These are phyloP conservation scores for Cichlasoma orientale DNA, from an alignment of 2,797 vertebrate species.

Conservation along the genomic window DNA sequence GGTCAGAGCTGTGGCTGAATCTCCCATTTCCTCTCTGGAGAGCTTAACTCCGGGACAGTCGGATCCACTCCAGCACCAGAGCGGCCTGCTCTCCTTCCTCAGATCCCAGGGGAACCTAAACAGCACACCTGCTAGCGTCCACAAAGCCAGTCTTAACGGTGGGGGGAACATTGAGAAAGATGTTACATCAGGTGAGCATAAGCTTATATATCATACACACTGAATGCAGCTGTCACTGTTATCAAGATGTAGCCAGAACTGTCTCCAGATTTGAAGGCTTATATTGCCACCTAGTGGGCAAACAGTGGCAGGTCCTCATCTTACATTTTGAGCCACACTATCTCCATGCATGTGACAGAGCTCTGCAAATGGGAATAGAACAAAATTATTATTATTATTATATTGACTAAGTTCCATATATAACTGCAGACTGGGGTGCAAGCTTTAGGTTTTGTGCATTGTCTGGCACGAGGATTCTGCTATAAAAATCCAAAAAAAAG, in stretches of 20 bases:
- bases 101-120: slow-evolving; percentile 85
- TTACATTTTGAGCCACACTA: neutral
- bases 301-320: neutral
- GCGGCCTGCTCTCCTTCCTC: slow-evolving; percentile 91
- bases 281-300: slow-evolving; percentile 76
- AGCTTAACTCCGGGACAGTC: slow-evolving; percentile 84
- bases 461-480: slow-evolving; percentile 25
- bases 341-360: neutral
- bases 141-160: slow-evolving; percentile 81
- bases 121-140: slow-evolving; percentile 84
- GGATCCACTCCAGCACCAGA: slow-evolving; percentile 86
- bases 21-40: slow-evolving; percentile 77
- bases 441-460: neutral
- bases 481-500: slow-evolving; percentile 28
- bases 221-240: slow-evolving; percentile 29
- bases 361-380: neutral
- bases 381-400: neutral
- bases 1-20: slow-evolving; percentile 50
- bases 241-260: neutral
- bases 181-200: slow-evolving; percentile 88
- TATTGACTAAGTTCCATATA: slow-evolving; percentile 11
- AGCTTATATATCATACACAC: slow-evolving; percentile 12
- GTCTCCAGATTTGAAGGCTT: slow-evolving; percentile 44
- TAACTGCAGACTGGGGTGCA: neutral
- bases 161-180: slow-evolving; percentile 88